Conservation (phyloP, 2,113 vertebrate species). For the Gymnocephalus cernua region DNA sequence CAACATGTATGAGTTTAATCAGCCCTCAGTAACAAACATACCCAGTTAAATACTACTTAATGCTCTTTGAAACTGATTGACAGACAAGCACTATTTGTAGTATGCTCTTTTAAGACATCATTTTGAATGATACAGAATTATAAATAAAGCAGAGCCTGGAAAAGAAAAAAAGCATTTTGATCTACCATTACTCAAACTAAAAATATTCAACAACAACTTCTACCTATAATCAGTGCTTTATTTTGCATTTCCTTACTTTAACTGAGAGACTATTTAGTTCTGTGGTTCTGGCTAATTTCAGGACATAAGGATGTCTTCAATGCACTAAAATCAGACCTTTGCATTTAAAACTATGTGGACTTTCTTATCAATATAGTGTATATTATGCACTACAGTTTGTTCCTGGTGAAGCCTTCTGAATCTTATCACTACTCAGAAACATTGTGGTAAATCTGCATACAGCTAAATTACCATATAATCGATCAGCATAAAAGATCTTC, state of each 20-base stretch:
- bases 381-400: neutral
- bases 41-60: neutral
- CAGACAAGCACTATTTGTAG: conserved; percentile 33
- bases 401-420: neutral
- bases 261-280: neutral
- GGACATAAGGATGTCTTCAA: neutral
- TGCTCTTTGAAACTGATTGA: conserved; percentile 45
- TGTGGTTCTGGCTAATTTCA: neutral
- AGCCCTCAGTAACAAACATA: neutral
- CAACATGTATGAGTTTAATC: neutral
- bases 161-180: conserved; percentile 16
- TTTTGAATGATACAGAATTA: conserved; percentile 36
- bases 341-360: neutral
- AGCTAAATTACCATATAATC: neutral
- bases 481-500: neutral
- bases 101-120: conserved; percentile 13
- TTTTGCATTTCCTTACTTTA: neutral
- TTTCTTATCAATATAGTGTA: neutral
- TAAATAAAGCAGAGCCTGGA: conserved; percentile 33
- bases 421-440: neutral
- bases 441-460: neutral
- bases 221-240: neutral
- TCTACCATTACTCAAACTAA: conserved; percentile 7
- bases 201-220: conserved; percentile 8
- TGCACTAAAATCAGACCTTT: neutral